phyloP scores from a whole-genome alignment of 2,888 invertebrate species.

The Capitulum mitella region DNA sequence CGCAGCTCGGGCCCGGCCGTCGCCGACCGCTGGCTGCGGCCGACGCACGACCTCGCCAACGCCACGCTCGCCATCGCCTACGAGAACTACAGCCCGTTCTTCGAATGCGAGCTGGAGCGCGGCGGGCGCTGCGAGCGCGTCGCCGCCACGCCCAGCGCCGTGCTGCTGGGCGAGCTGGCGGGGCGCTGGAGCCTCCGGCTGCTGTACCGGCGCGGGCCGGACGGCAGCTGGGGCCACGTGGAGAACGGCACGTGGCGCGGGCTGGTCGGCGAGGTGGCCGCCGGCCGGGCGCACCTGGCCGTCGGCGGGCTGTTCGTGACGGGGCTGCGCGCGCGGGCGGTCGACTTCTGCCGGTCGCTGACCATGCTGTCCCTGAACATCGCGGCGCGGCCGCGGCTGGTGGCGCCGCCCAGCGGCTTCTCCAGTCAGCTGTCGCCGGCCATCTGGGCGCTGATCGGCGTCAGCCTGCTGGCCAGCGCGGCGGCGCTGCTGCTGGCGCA shows the following conservation, averaged over 20 bases:
- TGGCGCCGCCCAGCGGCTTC: neutral
- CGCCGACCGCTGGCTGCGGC: neutral
- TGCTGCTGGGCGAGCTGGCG: neutral
- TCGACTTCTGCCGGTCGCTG: conserved; percentile 28
- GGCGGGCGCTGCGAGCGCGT: neutral
- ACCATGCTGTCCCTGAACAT: neutral
- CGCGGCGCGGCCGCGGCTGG: neutral
- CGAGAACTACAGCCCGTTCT: neutral
- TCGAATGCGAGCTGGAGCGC: neutral
- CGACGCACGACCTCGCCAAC: too few species aligned
- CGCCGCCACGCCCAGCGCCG: neutral
- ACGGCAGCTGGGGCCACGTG: conserved; percentile 25
- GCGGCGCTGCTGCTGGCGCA: neutral
- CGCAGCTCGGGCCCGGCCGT: neutral
- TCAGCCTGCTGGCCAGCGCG: neutral
- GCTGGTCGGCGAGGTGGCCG: conserved; percentile 29
- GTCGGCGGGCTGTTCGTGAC: conserved; percentile 28
- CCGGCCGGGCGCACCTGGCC: conserved; percentile 28
- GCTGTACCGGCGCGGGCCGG: conserved; percentile 8
- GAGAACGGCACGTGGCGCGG: conserved; percentile 28
- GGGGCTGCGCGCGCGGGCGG: conserved; percentile 22
- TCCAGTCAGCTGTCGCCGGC: neutral
- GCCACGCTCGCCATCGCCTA: neutral
- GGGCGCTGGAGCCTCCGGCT: neutral
- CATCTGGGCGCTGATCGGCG: neutral